Conservation (phyloP, 1,140 invertebrate genomes). For the Coptotermes formosanus region DNA sequence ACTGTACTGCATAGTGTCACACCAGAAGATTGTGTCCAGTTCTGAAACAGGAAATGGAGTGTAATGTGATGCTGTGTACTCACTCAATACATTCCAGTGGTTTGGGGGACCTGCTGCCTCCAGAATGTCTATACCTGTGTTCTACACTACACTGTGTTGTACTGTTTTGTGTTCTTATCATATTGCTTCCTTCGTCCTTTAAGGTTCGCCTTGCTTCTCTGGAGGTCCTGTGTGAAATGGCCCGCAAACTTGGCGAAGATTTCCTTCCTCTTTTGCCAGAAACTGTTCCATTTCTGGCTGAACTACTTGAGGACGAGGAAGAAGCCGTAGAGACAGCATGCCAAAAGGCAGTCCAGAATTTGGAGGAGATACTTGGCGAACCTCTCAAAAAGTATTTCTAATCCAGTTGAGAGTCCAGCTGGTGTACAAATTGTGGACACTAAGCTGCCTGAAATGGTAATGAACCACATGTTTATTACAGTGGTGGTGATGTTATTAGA, state of each 20-base stretch:
- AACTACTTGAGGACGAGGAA: constrained; percentile 81
- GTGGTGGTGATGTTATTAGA: too few species aligned
- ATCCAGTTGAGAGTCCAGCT: constrained; percentile 32
- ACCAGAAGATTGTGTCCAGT: too few species aligned
- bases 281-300: constrained; percentile 79
- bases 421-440: too few species aligned
- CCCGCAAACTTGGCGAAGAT: constrained; percentile 74
- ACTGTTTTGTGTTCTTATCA: too few species aligned
- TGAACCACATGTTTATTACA: too few species aligned
- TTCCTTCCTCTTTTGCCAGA: constrained; percentile 78
- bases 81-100: too few species aligned
- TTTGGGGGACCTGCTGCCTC: not conserved
- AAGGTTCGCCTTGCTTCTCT: constrained; percentile 55
- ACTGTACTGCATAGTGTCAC: too few species aligned
- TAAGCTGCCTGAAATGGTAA: too few species aligned
- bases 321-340: constrained; percentile 71
- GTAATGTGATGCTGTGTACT: too few species aligned
- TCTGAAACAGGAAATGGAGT: too few species aligned
- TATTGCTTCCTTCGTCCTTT: constrained; percentile 32
- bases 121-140: not conserved
- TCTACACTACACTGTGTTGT: not conserved
- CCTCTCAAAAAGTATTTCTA: constrained; percentile 82
- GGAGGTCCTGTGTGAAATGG: constrained; percentile 66
- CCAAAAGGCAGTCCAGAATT: constrained; percentile 68
- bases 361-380: constrained; percentile 81